Conservation (phyloP, 1,140 invertebrate genomes). For the Brachionus manjavacas region DNA sequence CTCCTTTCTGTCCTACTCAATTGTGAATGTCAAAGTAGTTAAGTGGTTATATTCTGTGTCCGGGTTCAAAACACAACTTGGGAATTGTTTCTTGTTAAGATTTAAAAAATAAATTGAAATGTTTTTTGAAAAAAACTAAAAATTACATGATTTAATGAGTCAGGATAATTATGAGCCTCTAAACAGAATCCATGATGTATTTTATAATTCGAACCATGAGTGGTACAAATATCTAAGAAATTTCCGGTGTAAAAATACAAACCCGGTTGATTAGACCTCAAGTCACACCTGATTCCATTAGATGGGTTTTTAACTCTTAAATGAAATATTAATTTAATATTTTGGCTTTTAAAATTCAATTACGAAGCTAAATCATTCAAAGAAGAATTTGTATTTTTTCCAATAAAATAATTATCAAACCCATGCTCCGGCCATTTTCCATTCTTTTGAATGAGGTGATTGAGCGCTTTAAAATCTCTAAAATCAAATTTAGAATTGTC, state of each 20-base stretch:
- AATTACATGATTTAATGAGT: conserved; percentile 75
- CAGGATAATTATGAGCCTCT: conserved; percentile 85
- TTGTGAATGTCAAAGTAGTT: conserved; percentile 58
- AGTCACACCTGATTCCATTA: conserved; percentile 61
- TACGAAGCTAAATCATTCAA: conserved; percentile 46
- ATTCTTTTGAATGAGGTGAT: conserved; percentile 47
- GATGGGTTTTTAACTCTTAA: neutral
- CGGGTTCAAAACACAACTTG: conserved; percentile 67
- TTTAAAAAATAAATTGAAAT: conserved; percentile 44
- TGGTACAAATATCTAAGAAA: conserved; percentile 64
- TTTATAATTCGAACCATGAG: conserved; percentile 66
- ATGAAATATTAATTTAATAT: neutral
- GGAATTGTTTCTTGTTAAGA: conserved; percentile 66
- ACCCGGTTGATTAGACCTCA: conserved; percentile 78
- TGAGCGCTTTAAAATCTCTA: conserved; percentile 60
- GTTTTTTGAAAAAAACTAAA: conserved; percentile 24
- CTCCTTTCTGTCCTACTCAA: neutral
- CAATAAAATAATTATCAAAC: conserved; percentile 73
- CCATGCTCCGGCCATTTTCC: conserved; percentile 58
- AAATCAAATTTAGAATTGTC: conserved; percentile 68
- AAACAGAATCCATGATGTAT: conserved; percentile 78
- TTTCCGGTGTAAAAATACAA: conserved; percentile 83
- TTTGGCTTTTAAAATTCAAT: neutral
- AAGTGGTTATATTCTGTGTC: conserved; percentile 67
- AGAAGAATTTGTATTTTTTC: conserved; percentile 54